Percentiles rank a stretch among this genome's conserved stretches.
phyloP scores from a whole-genome alignment of 2,888 invertebrate genomes.

The Zaprionus lineosus region DNA sequence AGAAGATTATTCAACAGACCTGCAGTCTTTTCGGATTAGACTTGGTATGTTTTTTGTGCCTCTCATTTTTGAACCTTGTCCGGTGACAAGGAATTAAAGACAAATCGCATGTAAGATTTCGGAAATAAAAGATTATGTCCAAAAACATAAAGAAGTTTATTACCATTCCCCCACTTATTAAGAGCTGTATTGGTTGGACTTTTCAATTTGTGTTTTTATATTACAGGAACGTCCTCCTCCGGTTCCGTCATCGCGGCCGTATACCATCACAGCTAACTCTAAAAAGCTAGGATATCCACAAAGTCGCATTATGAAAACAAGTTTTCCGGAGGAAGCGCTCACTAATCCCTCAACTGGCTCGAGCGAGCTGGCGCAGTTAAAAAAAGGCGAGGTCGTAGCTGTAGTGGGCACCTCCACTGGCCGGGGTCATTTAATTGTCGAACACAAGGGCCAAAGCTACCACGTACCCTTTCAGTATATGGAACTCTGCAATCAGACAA shows the following conservation, averaged over 20 bases:
- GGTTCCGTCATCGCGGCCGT: slow-evolving; percentile 93
- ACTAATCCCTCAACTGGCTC: slow-evolving; percentile 69
- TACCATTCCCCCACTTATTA: no score
- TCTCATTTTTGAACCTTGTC: no score
- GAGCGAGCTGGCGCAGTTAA: slow-evolving; percentile 83
- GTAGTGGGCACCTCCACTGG: slow-evolving; percentile 94
- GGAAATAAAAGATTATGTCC: no score
- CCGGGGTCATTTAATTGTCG: slow-evolving; percentile 94
- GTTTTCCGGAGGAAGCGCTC: slow-evolving; percentile 87
- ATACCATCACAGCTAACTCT: slow-evolving; percentile 94
- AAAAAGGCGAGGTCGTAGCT: slow-evolving; percentile 93
- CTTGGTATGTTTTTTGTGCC: slow-evolving; percentile 89
- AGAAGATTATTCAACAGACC: slow-evolving; percentile 94
- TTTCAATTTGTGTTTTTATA: neutral
- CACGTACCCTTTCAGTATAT: slow-evolving; percentile 93
- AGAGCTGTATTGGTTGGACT: no score
- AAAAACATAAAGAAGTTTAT: no score
- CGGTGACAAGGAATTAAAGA: no score
- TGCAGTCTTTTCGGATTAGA: slow-evolving; percentile 95
- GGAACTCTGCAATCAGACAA: slow-evolving; percentile 84
- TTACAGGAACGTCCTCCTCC: slow-evolving; percentile 93
- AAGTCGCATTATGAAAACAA: slow-evolving; percentile 94
- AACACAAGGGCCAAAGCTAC: slow-evolving; percentile 88
- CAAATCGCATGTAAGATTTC: no score
- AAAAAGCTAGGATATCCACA: slow-evolving; percentile 97